A percentile compares a stretch with the other conserved stretches of the same genome.
Evolutionary conservation across 1,140 invertebrate species (phyloP).

Genomic region (Lutraria rhynchaena): DNA sequence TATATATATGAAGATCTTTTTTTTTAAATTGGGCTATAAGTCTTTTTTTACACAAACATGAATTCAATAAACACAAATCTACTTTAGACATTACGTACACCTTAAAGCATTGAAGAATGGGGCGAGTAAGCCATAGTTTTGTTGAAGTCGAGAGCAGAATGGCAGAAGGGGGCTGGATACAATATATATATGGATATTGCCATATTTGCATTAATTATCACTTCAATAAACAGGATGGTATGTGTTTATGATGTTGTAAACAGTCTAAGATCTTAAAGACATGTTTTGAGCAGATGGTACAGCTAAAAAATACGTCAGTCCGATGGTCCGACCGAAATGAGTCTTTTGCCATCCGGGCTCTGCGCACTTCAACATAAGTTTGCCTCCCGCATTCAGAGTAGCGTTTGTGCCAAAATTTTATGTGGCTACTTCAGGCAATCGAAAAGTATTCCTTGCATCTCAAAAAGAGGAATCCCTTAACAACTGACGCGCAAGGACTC

Average conservation of each 20-base stretch:
- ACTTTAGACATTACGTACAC: conserved; percentile 42
- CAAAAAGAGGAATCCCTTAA: too few relatives aligned
- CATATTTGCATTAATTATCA: conserved; percentile 18
- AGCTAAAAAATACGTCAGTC: too few relatives aligned
- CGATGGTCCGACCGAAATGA: neutral
- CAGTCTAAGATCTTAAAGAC: too few relatives aligned
- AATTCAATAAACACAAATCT: conserved; percentile 17
- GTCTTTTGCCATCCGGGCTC: conserved; percentile 31
- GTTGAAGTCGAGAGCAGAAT: conserved; percentile 33
- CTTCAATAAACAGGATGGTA: conserved; percentile 35
- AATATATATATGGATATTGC: conserved; percentile 45
- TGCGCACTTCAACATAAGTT: conserved; percentile 8
- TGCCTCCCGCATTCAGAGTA: conserved; percentile 37
- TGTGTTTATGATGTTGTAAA: conserved; percentile 14
- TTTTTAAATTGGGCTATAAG: conserved; percentile 51
- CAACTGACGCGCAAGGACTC: too few relatives aligned
- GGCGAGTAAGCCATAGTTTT: neutral
- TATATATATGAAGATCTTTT: conserved; percentile 39
- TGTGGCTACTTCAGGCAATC: conserved; percentile 39
- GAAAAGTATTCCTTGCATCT: too few relatives aligned
- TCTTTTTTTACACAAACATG: conserved; percentile 45
- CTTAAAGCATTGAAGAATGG: neutral
- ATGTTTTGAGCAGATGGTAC: too few relatives aligned
- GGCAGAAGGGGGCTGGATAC: conserved; percentile 54
- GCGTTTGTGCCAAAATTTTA: conserved; percentile 33